Conservation (phyloP, 1,140 invertebrate species). For the Philaenus spumarius region DNA sequence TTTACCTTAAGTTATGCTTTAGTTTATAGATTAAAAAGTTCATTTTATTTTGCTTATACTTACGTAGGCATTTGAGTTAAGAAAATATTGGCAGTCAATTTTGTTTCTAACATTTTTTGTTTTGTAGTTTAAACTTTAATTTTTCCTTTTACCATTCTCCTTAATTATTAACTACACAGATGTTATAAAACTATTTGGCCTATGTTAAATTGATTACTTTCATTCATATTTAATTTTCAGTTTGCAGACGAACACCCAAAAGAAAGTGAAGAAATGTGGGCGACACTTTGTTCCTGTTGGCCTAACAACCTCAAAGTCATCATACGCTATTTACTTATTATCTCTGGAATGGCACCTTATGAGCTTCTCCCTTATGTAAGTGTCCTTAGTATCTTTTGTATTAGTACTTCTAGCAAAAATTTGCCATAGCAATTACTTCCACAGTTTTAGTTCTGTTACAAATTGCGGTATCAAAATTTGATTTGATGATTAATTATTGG, state of each 20-base stretch:
- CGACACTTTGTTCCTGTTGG: conserved; percentile 90
- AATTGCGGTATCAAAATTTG: too few relatives aligned
- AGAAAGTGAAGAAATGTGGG: conserved; percentile 94
- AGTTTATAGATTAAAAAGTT: neutral
- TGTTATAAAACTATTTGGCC: too few relatives aligned
- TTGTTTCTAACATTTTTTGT: neutral
- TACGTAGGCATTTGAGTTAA: neutral
- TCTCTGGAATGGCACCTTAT: conserved; percentile 90
- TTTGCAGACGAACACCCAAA: conserved; percentile 93
- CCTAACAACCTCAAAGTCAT: conserved; percentile 96
- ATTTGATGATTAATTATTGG: too few relatives aligned
- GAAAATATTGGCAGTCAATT: neutral
- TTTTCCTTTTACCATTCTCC: too few relatives aligned
- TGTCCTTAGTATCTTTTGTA: conserved; percentile 23
- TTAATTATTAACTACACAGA: too few relatives aligned
- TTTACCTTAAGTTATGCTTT: neutral
- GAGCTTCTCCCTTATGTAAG: conserved; percentile 85
- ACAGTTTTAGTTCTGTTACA: too few relatives aligned
- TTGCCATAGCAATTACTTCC: too few relatives aligned
- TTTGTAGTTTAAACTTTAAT: too few relatives aligned
- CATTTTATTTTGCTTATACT: neutral
- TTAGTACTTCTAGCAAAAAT: too few relatives aligned
- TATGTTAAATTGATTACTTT: too few relatives aligned
- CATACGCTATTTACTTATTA: conserved; percentile 93
- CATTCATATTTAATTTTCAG: conserved; percentile 49